These are phyloP conservation scores for Mesocentrotus franciscanus DNA, from an alignment of 53 echinoderm and acorn worm species.

Conservation along the genomic window DNA sequence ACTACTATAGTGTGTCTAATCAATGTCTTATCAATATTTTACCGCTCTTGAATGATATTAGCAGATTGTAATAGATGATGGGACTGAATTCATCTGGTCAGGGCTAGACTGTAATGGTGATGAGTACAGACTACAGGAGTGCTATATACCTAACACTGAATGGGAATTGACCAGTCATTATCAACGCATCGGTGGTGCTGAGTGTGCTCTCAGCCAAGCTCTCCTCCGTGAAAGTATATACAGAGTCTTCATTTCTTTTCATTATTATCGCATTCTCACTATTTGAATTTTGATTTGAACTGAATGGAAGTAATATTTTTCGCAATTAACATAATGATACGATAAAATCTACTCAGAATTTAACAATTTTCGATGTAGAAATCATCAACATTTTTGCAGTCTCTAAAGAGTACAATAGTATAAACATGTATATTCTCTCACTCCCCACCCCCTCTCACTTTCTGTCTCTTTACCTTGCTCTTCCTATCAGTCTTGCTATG, in stretches of 20 bases:
- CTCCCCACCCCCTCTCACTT: too few relatives aligned
- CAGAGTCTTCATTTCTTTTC: neutral
- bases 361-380: too few relatives aligned
- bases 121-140: neutral
- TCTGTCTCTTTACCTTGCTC: too few relatives aligned
- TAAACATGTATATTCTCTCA: too few relatives aligned
- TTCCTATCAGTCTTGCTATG: too few relatives aligned
- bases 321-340: too few relatives aligned
- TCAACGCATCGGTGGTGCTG: neutral
- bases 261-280: neutral
- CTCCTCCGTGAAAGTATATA: neutral
- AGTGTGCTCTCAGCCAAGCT: neutral
- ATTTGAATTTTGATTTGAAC: too few relatives aligned
- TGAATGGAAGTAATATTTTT: too few relatives aligned
- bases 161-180: neutral
- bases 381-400: too few relatives aligned
- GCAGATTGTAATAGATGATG: neutral
- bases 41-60: neutral
- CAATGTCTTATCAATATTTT: neutral
- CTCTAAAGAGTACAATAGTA: too few relatives aligned
- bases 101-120: neutral
- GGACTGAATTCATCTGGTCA: neutral
- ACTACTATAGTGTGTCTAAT: too few relatives aligned
- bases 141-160: neutral
- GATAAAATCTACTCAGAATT: too few relatives aligned